A percentile compares a stretch with the other conserved stretches of the same genome.
Conservation (phyloP, 2,113 vertebrate species). For the Rhabdomys dilectus region DNA sequence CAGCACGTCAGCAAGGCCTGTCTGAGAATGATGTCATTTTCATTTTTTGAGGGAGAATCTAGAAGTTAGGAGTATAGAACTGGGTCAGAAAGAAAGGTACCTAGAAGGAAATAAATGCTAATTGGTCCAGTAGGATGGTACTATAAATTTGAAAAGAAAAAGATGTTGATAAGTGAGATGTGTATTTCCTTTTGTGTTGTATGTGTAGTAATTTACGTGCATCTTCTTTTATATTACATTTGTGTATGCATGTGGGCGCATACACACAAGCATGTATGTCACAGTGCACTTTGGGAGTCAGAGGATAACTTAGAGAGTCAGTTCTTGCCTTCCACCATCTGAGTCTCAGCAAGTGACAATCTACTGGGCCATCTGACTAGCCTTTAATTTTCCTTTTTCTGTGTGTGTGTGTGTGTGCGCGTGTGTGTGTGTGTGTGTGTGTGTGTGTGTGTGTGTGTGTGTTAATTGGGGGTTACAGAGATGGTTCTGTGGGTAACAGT, state of each 20-base stretch:
- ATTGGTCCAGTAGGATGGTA: background rate
- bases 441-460: background rate
- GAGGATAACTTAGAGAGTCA: background rate
- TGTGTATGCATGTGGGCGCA: background rate
- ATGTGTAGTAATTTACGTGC: background rate
- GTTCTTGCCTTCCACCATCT: background rate
- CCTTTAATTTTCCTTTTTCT: background rate
- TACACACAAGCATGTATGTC: background rate
- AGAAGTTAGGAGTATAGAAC: background rate
- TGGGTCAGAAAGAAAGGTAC: background rate
- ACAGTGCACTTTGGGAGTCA: background rate
- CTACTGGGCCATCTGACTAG: background rate
- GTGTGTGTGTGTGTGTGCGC: background rate
- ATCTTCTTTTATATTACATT: background rate
- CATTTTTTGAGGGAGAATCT: conserved; percentile 11
- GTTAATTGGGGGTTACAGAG: background rate
- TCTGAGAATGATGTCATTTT: background rate
- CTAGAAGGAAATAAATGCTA: conserved; percentile 21
- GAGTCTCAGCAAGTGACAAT: background rate
- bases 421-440: too few relatives aligned
- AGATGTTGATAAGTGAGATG: background rate
- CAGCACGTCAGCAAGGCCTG: background rate
- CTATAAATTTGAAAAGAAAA: conserved; percentile 21
- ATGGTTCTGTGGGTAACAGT: background rate
- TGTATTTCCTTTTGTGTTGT: background rate